Evolutionary conservation across 2,888 invertebrate species (phyloP).

Genomic region (Tiliacea citrago): DNA sequence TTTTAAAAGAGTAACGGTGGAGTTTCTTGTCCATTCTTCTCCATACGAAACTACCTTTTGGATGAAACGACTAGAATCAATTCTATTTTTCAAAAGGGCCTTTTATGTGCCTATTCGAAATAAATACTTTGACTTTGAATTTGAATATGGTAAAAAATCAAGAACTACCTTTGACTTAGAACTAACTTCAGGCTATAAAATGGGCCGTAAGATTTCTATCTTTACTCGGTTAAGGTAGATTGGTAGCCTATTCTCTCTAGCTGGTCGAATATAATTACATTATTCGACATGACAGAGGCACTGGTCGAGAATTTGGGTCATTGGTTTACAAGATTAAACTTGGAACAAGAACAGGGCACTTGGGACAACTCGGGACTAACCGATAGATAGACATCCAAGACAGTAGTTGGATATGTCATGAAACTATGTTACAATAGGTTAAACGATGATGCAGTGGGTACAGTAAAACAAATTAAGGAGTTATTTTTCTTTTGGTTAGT

Average conservation of each 20-base stretch:
- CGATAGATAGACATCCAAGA: neutral
- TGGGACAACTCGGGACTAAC: constrained; percentile 23
- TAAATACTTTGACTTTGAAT: no score
- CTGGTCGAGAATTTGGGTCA: constrained; percentile 45
- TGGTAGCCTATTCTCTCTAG: constrained; percentile 16
- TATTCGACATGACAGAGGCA: constrained; percentile 38
- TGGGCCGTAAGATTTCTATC: constrained; percentile 21
- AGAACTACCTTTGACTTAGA: neutral
- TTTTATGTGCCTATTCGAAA: no score
- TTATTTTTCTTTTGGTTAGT: no score
- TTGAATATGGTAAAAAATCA: neutral
- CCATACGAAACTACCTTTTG: no score
- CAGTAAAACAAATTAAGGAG: neutral
- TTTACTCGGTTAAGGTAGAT: constrained; percentile 20
- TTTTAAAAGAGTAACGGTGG: no score
- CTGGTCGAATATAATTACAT: constrained; percentile 31
- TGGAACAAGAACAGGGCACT: constrained; percentile 43
- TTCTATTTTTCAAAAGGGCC: no score
- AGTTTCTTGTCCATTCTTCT: no score
- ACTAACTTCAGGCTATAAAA: constrained; percentile 12
- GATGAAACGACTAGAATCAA: no score
- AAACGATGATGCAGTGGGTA: neutral
- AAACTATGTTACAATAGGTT: constrained; percentile 1
- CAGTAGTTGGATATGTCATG: constrained; percentile 10
- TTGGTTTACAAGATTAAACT: constrained; percentile 53